Evolutionary conservation across 2,888 invertebrate genomes (phyloP).

Genomic region (Crematogaster levior): DNA sequence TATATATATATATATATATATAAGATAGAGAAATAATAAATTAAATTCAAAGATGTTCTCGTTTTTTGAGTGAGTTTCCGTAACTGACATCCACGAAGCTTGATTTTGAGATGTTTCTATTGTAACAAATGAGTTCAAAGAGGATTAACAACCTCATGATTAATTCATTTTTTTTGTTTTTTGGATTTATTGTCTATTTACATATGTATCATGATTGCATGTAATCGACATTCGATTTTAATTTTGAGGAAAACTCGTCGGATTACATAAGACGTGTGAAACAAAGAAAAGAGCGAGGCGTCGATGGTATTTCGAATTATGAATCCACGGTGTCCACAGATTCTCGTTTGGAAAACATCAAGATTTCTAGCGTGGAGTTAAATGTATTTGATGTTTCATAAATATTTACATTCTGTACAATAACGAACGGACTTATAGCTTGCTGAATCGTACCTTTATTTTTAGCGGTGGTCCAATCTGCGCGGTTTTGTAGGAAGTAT

Average conservation of each 20-base stretch:
- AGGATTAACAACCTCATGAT: not conserved
- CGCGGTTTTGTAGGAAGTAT: constrained; percentile 33
- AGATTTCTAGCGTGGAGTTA: constrained; percentile 44
- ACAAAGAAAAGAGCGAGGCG: not conserved
- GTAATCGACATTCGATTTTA: not conserved
- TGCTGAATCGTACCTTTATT: constrained; percentile 65
- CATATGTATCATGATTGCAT: not conserved
- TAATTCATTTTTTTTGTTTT: not conserved
- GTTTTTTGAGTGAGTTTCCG: not conserved
- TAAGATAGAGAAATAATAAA: not conserved
- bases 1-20: no score
- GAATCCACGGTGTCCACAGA: not conserved
- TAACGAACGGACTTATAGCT: constrained; percentile 50
- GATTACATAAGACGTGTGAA: constrained; percentile 5
- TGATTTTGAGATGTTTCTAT: not conserved
- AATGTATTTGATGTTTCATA: constrained; percentile 50
- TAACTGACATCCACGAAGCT: not conserved
- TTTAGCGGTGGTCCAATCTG: constrained; percentile 67
- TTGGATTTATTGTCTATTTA: not conserved
- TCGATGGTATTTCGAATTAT: not conserved
- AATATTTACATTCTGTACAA: constrained; percentile 58
- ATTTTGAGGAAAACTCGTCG: not conserved
- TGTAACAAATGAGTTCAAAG: not conserved
- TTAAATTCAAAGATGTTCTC: not conserved
- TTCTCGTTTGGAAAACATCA: constrained; percentile 9